Conservation (phyloP, 2,113 vertebrate genomes). For the Pampusana beccarii region DNA sequence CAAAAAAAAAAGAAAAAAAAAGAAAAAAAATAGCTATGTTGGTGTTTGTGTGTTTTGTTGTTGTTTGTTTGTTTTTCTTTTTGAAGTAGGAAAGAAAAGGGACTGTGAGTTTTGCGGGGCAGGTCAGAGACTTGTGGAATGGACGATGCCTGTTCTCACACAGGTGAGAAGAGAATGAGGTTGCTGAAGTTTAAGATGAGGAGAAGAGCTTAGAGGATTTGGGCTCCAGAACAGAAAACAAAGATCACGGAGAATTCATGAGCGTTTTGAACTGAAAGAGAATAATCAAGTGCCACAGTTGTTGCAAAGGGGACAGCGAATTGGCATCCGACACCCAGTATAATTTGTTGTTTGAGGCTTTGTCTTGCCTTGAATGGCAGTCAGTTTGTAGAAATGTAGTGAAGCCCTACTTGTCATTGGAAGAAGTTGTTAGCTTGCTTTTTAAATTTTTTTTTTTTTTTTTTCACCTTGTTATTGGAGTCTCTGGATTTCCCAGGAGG, state of each 20-base stretch:
- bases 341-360: constrained; percentile 29
- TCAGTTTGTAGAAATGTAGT: constrained; percentile 4
- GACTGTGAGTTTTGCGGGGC: constrained; percentile 36
- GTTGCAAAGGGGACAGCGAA: constrained; percentile 14
- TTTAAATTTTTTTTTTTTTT: not conserved
- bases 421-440: constrained; percentile 52
- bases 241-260: not conserved
- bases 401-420: constrained; percentile 57
- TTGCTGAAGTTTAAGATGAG: constrained; percentile 9
- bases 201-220: constrained; percentile 2
- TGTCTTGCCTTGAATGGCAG: constrained; percentile 13
- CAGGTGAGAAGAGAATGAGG: constrained; percentile 32
- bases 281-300: not conserved
- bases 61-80: not conserved
- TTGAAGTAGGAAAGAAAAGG: constrained; percentile 53
- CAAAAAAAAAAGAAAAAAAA: too few relatives aligned
- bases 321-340: constrained; percentile 5
- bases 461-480: constrained; percentile 51
- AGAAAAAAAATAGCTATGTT: constrained; percentile 16
- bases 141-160: constrained; percentile 37
- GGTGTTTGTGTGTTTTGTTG: constrained; percentile 59
- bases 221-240: not conserved
- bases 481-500: constrained; percentile 62
- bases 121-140: constrained; percentile 26
- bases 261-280: constrained; percentile 26